Conservation (phyloP, 2,888 invertebrate species). For the Aspidapion aeneum region DNA sequence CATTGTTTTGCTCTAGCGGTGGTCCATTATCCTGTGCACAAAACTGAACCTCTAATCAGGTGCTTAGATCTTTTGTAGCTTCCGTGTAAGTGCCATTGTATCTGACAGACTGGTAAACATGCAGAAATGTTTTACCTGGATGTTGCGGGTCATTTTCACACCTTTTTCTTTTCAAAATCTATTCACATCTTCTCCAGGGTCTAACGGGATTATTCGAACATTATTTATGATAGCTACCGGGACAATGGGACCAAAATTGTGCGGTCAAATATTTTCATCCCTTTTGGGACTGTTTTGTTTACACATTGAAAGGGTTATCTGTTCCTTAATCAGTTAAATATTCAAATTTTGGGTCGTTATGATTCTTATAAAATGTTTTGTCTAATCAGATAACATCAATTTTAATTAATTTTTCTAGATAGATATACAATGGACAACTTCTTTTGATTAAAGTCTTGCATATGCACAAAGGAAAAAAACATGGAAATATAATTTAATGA, state of each 20-base stretch:
- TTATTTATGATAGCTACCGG: background rate
- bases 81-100: background rate
- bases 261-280: background rate
- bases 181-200: no score
- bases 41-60: background rate
- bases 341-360: no score
- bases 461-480: no score
- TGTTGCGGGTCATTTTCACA: background rate
- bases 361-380: no score
- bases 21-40: slow-evolving; percentile 32
- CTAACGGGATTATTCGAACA: background rate
- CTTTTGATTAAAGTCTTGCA: no score
- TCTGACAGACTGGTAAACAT: background rate
- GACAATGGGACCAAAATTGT: background rate
- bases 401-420: no score
- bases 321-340: no score
- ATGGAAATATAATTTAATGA: no score
- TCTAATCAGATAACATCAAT: no score
- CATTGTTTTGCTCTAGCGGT: slow-evolving; percentile 38
- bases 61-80: background rate
- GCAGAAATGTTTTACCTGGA: background rate
- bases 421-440: no score
- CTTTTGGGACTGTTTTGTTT: background rate
- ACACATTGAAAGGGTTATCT: no score
- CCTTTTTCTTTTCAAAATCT: background rate